Percentiles rank a stretch among this genome's conserved stretches.
Evolutionary conservation across 2,888 invertebrate genomes (phyloP).

Genomic region (Brachypalpus laphriformis): DNA sequence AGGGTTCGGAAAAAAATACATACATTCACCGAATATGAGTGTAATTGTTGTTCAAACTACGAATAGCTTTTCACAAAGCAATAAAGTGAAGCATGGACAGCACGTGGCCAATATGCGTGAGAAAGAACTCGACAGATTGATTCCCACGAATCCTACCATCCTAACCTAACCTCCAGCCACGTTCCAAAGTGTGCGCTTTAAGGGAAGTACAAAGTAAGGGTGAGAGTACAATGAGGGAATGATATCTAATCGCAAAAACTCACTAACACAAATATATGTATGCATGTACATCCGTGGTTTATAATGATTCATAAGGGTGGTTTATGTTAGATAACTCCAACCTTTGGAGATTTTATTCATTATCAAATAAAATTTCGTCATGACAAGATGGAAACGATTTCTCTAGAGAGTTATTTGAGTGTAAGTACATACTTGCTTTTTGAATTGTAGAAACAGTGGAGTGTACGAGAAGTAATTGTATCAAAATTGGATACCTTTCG

Average conservation of each 20-base stretch:
- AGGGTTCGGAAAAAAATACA: constrained; percentile 47
- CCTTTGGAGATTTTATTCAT: constrained; percentile 41
- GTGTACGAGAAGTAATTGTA: constrained; percentile 12
- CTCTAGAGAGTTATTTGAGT: constrained; percentile 61
- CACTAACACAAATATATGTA: constrained; percentile 18
- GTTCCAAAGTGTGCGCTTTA: constrained; percentile 5
- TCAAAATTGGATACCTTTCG: not conserved
- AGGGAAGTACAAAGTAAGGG: constrained; percentile 37
- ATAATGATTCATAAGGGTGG: constrained; percentile 39
- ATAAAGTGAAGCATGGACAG: constrained; percentile 78
- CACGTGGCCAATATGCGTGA: constrained; percentile 83
- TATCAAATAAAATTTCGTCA: constrained; percentile 52
- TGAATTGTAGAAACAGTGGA: constrained; percentile 17
- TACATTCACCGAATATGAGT: constrained; percentile 33
- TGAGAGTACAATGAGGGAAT: constrained; percentile 28
- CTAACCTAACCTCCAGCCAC: constrained; percentile 37
- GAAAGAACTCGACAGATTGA: constrained; percentile 81
- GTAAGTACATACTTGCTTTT: constrained; percentile 23
- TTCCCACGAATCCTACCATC: constrained; percentile 78
- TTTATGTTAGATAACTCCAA: constrained; percentile 7
- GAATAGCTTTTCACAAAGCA: constrained; percentile 55
- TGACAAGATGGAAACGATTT: constrained; percentile 49
- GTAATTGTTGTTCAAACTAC: constrained; percentile 45
- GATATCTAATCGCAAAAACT: constrained; percentile 56
- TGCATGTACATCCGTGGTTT: not conserved